These are phyloP conservation scores for Megastigmus dorsalis DNA, from an alignment of 2,888 invertebrate species.

Conservation along the genomic window DNA sequence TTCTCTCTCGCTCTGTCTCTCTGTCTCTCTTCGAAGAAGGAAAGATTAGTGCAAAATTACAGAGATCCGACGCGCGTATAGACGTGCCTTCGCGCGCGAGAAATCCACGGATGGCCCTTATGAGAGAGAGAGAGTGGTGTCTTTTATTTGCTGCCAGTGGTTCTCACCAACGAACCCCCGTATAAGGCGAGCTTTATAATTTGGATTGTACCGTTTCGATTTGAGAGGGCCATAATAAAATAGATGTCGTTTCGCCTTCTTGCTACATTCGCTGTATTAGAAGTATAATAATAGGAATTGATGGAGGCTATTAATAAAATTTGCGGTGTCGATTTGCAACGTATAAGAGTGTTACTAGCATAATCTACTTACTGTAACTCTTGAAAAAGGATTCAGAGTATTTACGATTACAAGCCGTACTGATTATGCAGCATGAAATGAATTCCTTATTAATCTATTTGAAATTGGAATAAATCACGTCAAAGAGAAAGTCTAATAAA, in stretches of 20 bases:
- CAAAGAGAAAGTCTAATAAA: too few species aligned
- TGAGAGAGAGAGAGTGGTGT: too few species aligned
- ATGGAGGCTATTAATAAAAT: conserved; percentile 13
- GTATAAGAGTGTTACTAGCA: too few species aligned
- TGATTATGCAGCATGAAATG: too few species aligned
- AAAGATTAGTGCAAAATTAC: conserved; percentile 71
- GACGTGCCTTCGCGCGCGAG: conserved; percentile 63
- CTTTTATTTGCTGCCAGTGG: conserved; percentile 51
- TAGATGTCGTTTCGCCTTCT: conserved; percentile 9
- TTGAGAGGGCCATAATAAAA: conserved; percentile 10
- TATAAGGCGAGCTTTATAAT: conserved; percentile 37
- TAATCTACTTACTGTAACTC: too few species aligned
- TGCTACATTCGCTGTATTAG: neutral
- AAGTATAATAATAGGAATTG: neutral
- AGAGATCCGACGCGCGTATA: conserved; percentile 59
- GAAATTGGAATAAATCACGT: too few species aligned
- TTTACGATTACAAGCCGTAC: too few species aligned
- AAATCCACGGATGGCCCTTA: too few species aligned
- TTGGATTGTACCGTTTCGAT: conserved; percentile 33
- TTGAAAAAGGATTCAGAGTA: too few species aligned
- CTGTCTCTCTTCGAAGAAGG: conserved; percentile 56
- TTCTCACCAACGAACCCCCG: too few species aligned
- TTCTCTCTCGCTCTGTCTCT: conserved; percentile 56
- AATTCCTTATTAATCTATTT: too few species aligned
- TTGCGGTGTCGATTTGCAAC: neutral